Percentiles rank a stretch among this genome's conserved stretches.
Evolutionary conservation across 2,113 vertebrate genomes (phyloP).

Genomic region (Mustelus asterias): DNA sequence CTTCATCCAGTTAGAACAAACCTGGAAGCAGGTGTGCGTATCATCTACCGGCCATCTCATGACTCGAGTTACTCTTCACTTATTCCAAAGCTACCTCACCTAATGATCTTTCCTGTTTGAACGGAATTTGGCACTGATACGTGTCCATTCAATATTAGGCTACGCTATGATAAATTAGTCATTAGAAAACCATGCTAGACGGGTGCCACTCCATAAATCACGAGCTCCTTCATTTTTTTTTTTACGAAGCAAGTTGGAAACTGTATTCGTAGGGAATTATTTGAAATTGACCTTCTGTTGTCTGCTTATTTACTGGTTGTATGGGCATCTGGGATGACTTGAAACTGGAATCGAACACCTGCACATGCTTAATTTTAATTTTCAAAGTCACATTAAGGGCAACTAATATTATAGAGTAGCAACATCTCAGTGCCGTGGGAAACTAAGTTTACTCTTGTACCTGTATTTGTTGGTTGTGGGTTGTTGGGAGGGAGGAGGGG

Average conservation of each 20-base stretch:
- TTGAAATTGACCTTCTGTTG: neutral
- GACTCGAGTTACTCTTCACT: neutral
- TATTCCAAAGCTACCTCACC: neutral
- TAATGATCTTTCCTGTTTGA: neutral
- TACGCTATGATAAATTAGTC: neutral
- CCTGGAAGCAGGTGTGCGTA: neutral
- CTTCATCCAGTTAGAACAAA: neutral
- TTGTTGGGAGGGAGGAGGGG: neutral
- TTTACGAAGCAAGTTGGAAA: neutral
- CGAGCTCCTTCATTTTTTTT: no score
- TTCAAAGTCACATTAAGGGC: neutral
- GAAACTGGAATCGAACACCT: conserved; percentile 83
- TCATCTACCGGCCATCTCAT: no score
- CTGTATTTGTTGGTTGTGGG: neutral
- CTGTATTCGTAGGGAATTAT: neutral
- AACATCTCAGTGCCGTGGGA: no score
- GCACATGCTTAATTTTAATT: conserved; percentile 75
- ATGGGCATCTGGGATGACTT: conserved; percentile 93
- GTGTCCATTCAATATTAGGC: neutral
- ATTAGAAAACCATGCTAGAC: neutral
- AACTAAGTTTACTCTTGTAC: neutral
- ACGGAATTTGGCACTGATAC: neutral
- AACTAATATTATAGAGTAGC: neutral
- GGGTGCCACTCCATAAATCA: no score
- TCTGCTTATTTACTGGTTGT: conserved; percentile 48